Percentiles rank a stretch among this genome's conserved stretches.
Conservation (phyloP, 2,113 vertebrate genomes). For the Probosciger aterrimus region DNA sequence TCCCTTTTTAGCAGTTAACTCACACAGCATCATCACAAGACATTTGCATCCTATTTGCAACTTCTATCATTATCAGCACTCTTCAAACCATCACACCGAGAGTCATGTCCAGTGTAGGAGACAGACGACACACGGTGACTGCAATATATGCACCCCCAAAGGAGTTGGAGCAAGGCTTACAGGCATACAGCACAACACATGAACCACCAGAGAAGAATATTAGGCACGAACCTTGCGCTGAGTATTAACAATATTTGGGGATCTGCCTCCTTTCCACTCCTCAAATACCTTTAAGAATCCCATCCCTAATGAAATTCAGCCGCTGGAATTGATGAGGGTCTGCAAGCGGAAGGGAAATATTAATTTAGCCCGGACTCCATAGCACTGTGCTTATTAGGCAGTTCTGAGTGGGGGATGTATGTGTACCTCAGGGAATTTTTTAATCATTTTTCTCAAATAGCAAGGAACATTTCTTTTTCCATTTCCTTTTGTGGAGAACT, state of each 20-base stretch:
- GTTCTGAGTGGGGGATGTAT: neutral
- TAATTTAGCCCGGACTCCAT: neutral
- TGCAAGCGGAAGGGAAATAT: neutral
- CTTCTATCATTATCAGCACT: accelerated
- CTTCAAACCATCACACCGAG: neutral
- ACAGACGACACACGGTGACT: accelerated
- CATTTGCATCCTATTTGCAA: no score
- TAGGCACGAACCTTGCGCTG: neutral
- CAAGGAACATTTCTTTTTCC: neutral
- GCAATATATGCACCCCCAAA: accelerated
- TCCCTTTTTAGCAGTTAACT: neutral
- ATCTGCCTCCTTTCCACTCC: neutral
- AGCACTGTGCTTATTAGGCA: neutral
- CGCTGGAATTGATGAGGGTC: neutral
- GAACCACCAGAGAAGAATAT: accelerated
- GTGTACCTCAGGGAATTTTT: neutral
- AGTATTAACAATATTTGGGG: neutral
- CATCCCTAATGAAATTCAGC: neutral
- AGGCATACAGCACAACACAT: accelerated
- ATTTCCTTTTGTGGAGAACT: neutral
- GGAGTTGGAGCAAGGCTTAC: neutral
- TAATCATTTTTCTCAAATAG: neutral
- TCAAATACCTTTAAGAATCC: neutral
- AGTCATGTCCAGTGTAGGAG: accelerated
- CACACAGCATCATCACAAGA: neutral